Evolutionary conservation across 2,113 vertebrate species (phyloP), one percentile per base, ranked within the genome.

Genomic region (Tachysurus vachellii): DNA sequence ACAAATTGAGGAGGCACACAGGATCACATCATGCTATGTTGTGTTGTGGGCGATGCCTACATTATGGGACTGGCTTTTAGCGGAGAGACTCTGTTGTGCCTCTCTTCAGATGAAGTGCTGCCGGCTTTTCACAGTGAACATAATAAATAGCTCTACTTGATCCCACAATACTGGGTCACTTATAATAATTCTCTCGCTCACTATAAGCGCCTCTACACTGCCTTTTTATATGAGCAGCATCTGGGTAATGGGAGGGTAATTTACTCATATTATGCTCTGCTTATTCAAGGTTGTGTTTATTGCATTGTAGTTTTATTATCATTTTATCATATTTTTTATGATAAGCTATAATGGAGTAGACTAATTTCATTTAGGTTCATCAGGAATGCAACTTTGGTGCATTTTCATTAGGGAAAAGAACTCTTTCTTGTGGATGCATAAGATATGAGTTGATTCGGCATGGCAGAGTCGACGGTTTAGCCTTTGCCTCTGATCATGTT

Each of bases 101-200:
- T 54, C 64, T 80, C 75, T 85, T 57, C 76, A 47, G 50, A 82
- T 88, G 28, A 73, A 85, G 86, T 82, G 61, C 71, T 59, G 61
- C 31, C 66, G 21, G 68, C n/a, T 82, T 57, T 80, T 82, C 70
- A 76, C 14, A 36, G 70, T 12, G 61, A 82, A 82, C 80, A 71
- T 79, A 87, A 80, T 82, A 86, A 89, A 89, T 88, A 62, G 71
- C 71, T 83, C 80, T 70, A 89, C 86, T 88, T 89, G 89, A 89
- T 89, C 83, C 73, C 44, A 47, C 61, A 81, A 56, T 47, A 53
- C 71, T 53, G 31, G 71, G 68, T 85, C 77, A 68, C 75, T 86
- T 83, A 83, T 44, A 85, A 89, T 86, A 82, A 82, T 77, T 85
- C 68, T 86, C 62, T 81, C 62, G 54, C 50, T 85, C 44, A 42